phyloP scores from a whole-genome alignment of 2,888 invertebrate genomes.

The Merodon equestris region DNA sequence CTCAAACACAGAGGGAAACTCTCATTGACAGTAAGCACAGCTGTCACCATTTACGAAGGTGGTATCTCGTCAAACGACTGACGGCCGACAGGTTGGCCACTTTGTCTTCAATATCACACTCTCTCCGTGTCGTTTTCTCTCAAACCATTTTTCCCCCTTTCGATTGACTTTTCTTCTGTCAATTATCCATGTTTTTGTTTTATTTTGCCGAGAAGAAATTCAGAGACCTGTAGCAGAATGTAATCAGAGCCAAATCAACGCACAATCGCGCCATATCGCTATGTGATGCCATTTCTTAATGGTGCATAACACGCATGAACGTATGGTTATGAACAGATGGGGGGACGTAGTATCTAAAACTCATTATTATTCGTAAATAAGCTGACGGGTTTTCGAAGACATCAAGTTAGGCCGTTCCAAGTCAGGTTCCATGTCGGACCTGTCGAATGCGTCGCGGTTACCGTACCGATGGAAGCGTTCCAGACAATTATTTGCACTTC shows the following conservation, averaged over 20 bases:
- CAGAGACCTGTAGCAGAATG: constrained; percentile 43
- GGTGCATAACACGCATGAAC: too few species aligned
- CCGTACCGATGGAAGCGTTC: background rate
- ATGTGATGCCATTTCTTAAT: too few species aligned
- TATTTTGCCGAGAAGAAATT: constrained; percentile 7
- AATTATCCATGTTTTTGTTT: background rate
- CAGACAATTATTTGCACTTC: constrained; percentile 20
- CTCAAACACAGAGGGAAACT: constrained; percentile 25
- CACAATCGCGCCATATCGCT: too few species aligned
- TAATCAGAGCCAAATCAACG: constrained; percentile 11
- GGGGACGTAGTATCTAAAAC: background rate
- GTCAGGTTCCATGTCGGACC: constrained; percentile 5
- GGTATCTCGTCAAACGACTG: constrained; percentile 43
- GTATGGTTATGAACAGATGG: too few species aligned
- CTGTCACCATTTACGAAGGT: constrained; percentile 17
- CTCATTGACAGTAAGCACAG: background rate
- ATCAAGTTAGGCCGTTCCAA: constrained; percentile 24
- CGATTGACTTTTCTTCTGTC: background rate
- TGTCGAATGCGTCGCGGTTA: background rate
- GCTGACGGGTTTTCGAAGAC: constrained; percentile 23
- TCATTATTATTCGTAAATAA: constrained; percentile 47
- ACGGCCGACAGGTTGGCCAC: constrained; percentile 28
- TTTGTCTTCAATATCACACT: constrained; percentile 45
- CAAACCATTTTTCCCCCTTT: constrained; percentile 11
- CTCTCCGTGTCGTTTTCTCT: constrained; percentile 53